Conservation (phyloP, 2,113 vertebrate genomes). For the Onychostruthus taczanowskii region DNA sequence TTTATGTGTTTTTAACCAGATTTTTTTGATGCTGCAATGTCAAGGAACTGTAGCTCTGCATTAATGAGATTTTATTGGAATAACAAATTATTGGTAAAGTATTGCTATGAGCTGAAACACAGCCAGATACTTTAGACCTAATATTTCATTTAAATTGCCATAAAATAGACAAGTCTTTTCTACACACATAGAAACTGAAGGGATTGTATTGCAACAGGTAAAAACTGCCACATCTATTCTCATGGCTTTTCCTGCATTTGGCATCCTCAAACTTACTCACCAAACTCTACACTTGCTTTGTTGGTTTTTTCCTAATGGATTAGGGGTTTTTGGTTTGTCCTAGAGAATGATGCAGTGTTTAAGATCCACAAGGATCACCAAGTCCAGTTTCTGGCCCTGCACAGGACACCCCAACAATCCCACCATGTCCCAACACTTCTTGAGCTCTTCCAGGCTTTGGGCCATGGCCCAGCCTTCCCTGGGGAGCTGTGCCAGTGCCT, state of each 20-base stretch:
- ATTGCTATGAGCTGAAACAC: not conserved
- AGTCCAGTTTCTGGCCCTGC: not conserved
- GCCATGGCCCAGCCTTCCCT: not conserved
- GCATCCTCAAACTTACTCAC: not conserved
- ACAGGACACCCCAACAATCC: not conserved
- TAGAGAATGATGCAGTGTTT: not conserved
- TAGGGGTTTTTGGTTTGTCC: not conserved
- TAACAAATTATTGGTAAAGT: not conserved
- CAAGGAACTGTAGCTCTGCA: not conserved
- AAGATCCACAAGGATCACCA: rapidly evolving
- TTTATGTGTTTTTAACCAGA: not conserved
- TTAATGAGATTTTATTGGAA: not conserved
- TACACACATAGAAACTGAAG: not conserved
- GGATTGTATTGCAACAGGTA: not conserved
- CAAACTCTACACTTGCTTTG: not conserved
- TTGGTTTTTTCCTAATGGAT: not conserved
- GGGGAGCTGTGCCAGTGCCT: not conserved
- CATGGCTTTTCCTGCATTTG: not conserved
- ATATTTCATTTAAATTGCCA: not conserved
- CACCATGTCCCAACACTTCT: not conserved
- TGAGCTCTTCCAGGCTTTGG: not conserved
- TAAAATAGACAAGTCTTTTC: not conserved
- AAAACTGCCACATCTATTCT: not conserved
- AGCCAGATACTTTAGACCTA: not conserved
- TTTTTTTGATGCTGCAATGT: not conserved